These are phyloP conservation scores for Drosophila kepulauana DNA, from an alignment of 1,140 invertebrate genomes.

Conservation along the genomic window DNA sequence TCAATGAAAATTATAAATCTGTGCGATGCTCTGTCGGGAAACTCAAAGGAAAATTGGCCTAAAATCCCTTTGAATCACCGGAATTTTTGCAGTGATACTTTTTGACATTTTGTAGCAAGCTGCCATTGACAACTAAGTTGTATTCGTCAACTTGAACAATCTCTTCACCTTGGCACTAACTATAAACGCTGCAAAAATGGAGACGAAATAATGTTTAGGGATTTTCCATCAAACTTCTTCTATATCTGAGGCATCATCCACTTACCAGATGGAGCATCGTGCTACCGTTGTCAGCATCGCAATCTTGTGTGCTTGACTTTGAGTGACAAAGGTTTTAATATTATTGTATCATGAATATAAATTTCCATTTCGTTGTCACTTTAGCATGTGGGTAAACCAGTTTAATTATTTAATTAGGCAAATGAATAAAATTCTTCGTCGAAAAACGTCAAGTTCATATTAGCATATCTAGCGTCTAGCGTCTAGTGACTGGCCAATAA, in stretches of 20 bases:
- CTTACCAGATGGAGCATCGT: not conserved
- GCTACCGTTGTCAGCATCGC: not conserved
- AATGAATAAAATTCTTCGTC: constrained; percentile 35
- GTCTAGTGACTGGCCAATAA: constrained; percentile 57
- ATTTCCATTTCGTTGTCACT: constrained; percentile 60
- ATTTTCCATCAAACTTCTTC: not conserved
- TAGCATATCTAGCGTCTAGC: constrained; percentile 72
- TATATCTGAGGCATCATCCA: not conserved
- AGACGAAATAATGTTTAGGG: not conserved
- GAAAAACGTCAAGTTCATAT: constrained; percentile 51
- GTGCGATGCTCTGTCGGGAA: too few relatives aligned
- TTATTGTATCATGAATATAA: constrained; percentile 45
- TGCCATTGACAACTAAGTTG: too few relatives aligned
- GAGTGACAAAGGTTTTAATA: constrained; percentile 1
- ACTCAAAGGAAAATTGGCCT: too few relatives aligned
- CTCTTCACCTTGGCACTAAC: not conserved
- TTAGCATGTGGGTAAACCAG: constrained; percentile 57
- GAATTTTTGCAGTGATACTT: too few relatives aligned
- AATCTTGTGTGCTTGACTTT: not conserved
- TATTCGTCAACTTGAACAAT: too few relatives aligned
- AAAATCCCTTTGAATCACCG: too few relatives aligned
- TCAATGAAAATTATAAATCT: too few relatives aligned
- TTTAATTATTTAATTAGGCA: constrained; percentile 66
- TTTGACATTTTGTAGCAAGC: too few relatives aligned
- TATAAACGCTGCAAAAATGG: not conserved